Percentiles rank a stretch among this genome's conserved stretches.
These are phyloP conservation scores for Pseudochaenichthys georgianus DNA, from an alignment of 2,797 vertebrate species.

Conservation along the genomic window DNA sequence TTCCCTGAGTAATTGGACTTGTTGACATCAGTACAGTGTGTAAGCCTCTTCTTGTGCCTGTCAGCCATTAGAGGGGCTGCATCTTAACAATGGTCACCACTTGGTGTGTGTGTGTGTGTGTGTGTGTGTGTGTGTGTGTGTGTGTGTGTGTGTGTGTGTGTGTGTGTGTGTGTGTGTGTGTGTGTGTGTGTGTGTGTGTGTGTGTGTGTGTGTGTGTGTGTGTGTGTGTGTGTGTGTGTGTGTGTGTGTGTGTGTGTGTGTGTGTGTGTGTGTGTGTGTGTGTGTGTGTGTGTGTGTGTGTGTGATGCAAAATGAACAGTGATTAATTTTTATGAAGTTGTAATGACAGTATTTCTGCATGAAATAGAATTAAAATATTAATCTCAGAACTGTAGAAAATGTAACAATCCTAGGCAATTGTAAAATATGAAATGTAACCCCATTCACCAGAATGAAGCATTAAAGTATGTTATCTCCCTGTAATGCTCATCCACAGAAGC, in stretches of 20 bases:
- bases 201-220: neutral
- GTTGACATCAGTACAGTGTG: neutral
- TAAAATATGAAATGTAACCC: neutral
- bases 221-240: neutral
- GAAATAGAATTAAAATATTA: slow-evolving; percentile 20
- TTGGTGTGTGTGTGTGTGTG: neutral
- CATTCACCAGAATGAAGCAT: neutral
- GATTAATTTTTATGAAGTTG: slow-evolving; percentile 30
- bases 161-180: too few relatives aligned
- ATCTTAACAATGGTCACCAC: neutral
- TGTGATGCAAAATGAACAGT: slow-evolving; percentile 10
- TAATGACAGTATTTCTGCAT: slow-evolving; percentile 20
- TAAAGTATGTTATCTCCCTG: neutral
- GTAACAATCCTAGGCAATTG: neutral
- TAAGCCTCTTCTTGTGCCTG: neutral
- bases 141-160: too few relatives aligned
- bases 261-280: too few relatives aligned
- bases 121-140: neutral
- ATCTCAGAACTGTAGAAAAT: neutral
- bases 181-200: too few relatives aligned
- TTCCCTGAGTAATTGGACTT: neutral
- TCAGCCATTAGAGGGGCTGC: too few relatives aligned
- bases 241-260: too few relatives aligned
- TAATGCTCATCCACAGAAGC: neutral
- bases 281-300: too few relatives aligned